Conservation (phyloP, 2,113 vertebrate species). For the Megaceryle maxima region DNA sequence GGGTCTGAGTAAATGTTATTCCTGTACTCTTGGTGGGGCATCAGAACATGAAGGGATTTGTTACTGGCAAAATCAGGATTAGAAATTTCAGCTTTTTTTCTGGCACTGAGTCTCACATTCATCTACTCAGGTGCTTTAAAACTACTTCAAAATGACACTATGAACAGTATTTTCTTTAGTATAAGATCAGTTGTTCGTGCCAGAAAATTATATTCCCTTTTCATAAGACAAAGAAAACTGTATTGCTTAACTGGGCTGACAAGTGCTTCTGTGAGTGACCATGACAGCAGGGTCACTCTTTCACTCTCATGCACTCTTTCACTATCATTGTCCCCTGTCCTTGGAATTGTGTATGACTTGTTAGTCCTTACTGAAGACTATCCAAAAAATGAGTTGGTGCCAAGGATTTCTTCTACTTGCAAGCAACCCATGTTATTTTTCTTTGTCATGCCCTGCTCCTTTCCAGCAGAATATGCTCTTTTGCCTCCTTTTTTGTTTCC, state of each 20-base stretch:
- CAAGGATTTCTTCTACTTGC: neutral
- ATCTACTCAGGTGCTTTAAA: neutral
- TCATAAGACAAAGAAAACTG: neutral
- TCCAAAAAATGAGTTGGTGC: neutral
- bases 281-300: accelerated
- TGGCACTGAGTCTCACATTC: neutral
- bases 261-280: neutral
- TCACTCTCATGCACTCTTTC: neutral
- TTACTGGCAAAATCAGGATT: neutral
- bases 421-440: neutral
- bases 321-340: neutral
- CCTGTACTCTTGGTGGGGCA: neutral
- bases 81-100: neutral
- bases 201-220: neutral
- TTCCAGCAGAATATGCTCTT: neutral
- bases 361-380: neutral
- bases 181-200: neutral
- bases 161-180: neutral
- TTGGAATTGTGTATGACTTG: neutral
- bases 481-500: neutral
- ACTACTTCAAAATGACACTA: neutral
- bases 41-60: neutral
- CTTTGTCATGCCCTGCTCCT: neutral
- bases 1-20: neutral
- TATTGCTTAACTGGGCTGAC: neutral